Evolutionary conservation across 2,113 vertebrate genomes (phyloP).

Genomic region (Psephotus haematonotus): DNA sequence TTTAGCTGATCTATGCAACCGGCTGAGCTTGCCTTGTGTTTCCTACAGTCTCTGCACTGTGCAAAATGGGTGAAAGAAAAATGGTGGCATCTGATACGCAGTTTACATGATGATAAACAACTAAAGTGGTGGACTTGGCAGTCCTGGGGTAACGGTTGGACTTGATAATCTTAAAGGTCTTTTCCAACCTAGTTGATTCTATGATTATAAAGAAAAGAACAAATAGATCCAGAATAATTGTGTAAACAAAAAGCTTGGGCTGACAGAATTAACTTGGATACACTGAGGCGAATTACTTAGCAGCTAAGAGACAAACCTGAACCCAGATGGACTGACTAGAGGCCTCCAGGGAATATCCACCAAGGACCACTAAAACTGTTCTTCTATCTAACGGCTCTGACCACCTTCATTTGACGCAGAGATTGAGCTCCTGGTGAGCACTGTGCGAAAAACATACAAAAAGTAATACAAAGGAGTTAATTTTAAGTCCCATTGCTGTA

Average conservation of each 20-base stretch:
- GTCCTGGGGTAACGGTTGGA: not conserved
- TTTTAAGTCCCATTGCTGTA: not conserved
- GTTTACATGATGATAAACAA: not conserved
- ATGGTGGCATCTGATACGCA: not conserved
- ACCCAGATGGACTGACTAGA: not conserved
- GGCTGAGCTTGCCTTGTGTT: not conserved
- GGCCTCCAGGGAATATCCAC: not conserved
- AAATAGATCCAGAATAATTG: not conserved
- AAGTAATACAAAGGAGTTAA: not conserved
- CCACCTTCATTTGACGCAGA: not conserved
- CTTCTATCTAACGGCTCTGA: not conserved
- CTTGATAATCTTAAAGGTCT: not conserved
- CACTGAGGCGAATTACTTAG: not conserved
- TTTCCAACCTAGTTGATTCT: not conserved
- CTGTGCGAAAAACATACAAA: not conserved
- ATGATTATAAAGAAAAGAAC: not conserved
- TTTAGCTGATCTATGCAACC: not conserved
- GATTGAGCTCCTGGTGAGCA: not conserved
- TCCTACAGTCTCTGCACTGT: accelerated
- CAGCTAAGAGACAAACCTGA: not conserved
- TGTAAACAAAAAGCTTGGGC: not conserved
- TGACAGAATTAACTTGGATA: not conserved
- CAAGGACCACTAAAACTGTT: not conserved
- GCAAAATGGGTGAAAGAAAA: not conserved
- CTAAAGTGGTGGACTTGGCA: not conserved